Evolutionary conservation across 2,113 vertebrate species (phyloP).

Genomic region (Gavialis gangeticus): DNA sequence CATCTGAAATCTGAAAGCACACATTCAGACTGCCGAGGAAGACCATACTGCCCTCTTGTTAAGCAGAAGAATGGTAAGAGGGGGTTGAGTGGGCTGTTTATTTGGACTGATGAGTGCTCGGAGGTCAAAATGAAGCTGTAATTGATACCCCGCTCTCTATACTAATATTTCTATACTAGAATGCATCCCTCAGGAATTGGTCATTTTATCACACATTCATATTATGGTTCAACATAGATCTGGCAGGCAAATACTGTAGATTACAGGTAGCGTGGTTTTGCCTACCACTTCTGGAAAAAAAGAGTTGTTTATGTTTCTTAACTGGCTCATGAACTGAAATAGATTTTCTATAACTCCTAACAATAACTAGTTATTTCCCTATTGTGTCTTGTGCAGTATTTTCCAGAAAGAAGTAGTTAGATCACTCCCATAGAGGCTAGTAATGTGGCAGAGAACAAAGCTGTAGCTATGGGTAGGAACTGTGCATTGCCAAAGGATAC

Average conservation of each 20-base stretch:
- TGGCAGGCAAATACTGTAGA: not conserved
- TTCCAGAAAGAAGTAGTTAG: not conserved
- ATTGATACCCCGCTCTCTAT: not conserved
- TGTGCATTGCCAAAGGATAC: too few relatives aligned
- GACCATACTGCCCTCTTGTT: not conserved
- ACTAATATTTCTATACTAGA: fast-evolving
- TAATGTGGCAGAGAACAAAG: too few relatives aligned
- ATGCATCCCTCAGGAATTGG: not conserved
- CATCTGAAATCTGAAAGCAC: not conserved
- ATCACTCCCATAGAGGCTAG: not conserved
- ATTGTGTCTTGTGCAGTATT: not conserved
- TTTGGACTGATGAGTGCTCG: not conserved
- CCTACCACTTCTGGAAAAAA: fast-evolving
- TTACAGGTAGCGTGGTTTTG: fast-evolving
- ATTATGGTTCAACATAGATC: not conserved
- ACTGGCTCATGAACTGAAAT: not conserved
- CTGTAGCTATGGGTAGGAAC: too few relatives aligned
- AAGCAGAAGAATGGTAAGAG: not conserved
- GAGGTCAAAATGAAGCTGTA: not conserved
- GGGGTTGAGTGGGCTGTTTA: not conserved
- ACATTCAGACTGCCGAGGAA: not conserved
- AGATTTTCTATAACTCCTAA: fast-evolving
- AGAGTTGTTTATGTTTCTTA: not conserved
- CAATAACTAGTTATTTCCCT: not conserved
- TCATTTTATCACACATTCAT: not conserved